Evolutionary conservation across 2,113 vertebrate genomes (phyloP), one percentile per base, ranked within the genome.

Genomic region (Malurus cyaneus): DNA sequence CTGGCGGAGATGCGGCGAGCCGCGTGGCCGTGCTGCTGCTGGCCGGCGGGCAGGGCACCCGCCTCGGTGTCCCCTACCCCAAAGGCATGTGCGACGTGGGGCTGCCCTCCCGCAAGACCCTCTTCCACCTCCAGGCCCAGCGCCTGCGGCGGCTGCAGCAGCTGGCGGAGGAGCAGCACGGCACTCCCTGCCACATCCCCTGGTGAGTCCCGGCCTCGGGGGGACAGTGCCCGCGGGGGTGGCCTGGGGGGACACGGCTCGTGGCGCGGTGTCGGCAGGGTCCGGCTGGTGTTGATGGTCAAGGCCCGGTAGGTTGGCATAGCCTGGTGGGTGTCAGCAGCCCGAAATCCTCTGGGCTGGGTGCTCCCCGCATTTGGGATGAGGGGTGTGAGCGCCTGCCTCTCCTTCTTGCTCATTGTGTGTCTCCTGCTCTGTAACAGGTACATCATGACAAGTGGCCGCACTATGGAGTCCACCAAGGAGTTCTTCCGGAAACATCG

Each of bases 401-500:
- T 42, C 19, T 65, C 12, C 25, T 59, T 11, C 11, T 11, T 88
- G 44, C n/a, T 91, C 14, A 94, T 2, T 2, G 4, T 1, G 6
- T 72, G n/a, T n/a, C 47, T 47, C 83, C 31, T 65, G 17, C 79
- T 36, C 92, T 91, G 74, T 18, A 9, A 23, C 85, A 99, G 99
- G 99, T 99, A 99, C 96, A 99, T 99, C 79, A 99, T 99, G 99
- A 99, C 99, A 56, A 99, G 99, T 10, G 99, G 99, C 34, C 97
- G 99, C 73, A 99, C 99, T 11, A 99, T 99, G 99, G 98, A 98
- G 28, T 97, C 98, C 36, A 99, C 99, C 8, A 97, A 98, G 91
- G 98, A 98, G 9, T 99, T 99, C 96, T 99, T 99, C 93, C 89
- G 94, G 32, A 98, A 92, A n/a, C 98, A 99, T 93, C 97, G 86